Evolutionary conservation across 2,113 vertebrate species (phyloP).

Genomic region (Spilogale gracilis): DNA sequence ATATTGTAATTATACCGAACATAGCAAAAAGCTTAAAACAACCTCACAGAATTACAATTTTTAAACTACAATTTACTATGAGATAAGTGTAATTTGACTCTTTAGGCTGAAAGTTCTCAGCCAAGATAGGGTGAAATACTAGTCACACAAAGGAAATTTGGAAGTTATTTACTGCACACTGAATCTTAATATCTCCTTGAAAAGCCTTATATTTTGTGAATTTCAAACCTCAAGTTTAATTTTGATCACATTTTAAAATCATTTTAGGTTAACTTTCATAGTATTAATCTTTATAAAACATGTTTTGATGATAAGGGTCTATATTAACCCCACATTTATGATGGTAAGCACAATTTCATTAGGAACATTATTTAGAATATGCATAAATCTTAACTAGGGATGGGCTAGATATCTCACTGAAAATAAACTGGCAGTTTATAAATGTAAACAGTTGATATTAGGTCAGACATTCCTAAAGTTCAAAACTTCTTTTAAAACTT

Average conservation of each 20-base stretch:
- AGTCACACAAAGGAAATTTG: background rate
- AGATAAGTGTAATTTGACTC: background rate
- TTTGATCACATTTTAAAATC: slow-evolving; percentile 21
- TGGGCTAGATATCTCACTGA: background rate
- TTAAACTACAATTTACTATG: slow-evolving; percentile 8
- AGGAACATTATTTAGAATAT: background rate
- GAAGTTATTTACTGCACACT: background rate
- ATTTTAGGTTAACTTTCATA: slow-evolving; percentile 32
- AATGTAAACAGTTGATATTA: slow-evolving; percentile 35
- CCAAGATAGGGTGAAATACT: background rate
- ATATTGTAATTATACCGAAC: background rate
- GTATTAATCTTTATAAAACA: slow-evolving; percentile 9
- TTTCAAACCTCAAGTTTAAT: slow-evolving; percentile 19
- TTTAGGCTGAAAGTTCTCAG: background rate
- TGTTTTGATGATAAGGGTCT: slow-evolving; percentile 66
- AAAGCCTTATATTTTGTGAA: background rate
- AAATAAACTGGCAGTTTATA: slow-evolving; percentile 47
- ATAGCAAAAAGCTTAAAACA: background rate
- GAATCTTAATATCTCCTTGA: background rate
- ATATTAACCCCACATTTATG: slow-evolving; percentile 41
- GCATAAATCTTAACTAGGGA: slow-evolving; percentile 16
- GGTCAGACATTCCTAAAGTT: background rate
- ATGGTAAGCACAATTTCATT: slow-evolving; percentile 23
- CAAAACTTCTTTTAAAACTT: background rate
- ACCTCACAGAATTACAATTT: background rate